Conservation (phyloP, 2,113 vertebrate genomes). For the Colaptes auratus region DNA sequence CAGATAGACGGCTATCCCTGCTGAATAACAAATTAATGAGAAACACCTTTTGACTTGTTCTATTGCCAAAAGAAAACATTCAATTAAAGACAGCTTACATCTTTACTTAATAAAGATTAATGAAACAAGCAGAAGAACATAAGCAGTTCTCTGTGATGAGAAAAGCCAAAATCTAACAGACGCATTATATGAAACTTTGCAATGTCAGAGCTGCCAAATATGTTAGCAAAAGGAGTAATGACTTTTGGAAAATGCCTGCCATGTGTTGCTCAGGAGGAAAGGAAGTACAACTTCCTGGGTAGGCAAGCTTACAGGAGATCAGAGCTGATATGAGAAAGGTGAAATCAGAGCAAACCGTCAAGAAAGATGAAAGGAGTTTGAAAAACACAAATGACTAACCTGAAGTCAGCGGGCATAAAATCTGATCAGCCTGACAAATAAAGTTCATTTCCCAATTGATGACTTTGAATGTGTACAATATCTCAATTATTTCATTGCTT, state of each 20-base stretch:
- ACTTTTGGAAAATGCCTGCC: slow-evolving; percentile 54
- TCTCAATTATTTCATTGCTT: neutral
- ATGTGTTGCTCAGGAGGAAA: slow-evolving; percentile 52
- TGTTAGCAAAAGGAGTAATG: neutral
- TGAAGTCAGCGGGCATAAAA: neutral
- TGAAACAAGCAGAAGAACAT: slow-evolving; percentile 65
- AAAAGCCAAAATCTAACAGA: slow-evolving; percentile 48
- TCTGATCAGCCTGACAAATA: neutral
- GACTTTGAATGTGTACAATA: neutral
- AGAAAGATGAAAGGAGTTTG: slow-evolving; percentile 2
- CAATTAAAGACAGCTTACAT: slow-evolving; percentile 64
- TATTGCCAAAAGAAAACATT: slow-evolving; percentile 67
- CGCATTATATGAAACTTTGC: slow-evolving; percentile 21
- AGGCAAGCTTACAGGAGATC: slow-evolving; percentile 20
- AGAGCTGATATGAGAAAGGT: slow-evolving; percentile 35
- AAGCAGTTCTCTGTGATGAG: slow-evolving; percentile 47
- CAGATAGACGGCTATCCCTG: slow-evolving; percentile 64
- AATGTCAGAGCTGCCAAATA: slow-evolving; percentile 51
- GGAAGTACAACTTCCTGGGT: slow-evolving; percentile 44
- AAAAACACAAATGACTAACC: too few relatives aligned
- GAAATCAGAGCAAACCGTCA: slow-evolving; percentile 28
- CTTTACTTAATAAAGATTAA: slow-evolving; percentile 76
- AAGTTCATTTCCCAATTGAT: neutral
- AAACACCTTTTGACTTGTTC: slow-evolving; percentile 70
- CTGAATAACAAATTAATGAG: slow-evolving; percentile 74